Conservation (phyloP, 2,888 invertebrate genomes). For the Germaria angustata region DNA sequence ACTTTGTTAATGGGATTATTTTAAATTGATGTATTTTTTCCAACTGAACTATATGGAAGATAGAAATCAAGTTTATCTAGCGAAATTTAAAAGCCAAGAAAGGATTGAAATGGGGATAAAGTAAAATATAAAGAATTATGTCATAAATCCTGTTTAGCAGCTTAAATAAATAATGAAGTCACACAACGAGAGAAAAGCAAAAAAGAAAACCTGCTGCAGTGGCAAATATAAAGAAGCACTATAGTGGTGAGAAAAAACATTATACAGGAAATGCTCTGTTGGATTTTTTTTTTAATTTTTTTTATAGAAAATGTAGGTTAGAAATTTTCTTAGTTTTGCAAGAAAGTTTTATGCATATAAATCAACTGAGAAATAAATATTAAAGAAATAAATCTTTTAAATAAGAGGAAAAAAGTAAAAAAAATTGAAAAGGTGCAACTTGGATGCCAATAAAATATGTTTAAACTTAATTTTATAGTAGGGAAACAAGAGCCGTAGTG, state of each 20-base stretch:
- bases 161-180: slow-evolving; percentile 59
- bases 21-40: slow-evolving; percentile 44
- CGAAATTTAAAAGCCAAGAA: slow-evolving; percentile 27
- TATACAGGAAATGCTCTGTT: slow-evolving; percentile 52
- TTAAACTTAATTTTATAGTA: too few species aligned
- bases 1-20: slow-evolving; percentile 24
- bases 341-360: background rate
- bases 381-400: background rate
- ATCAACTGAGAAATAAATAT: slow-evolving; percentile 8
- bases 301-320: slow-evolving; percentile 56
- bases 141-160: slow-evolving; percentile 65
- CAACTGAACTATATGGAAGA: slow-evolving; percentile 24
- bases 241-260: slow-evolving; percentile 15
- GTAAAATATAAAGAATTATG: slow-evolving; percentile 47
- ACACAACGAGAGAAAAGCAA: slow-evolving; percentile 31
- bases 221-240: slow-evolving; percentile 21
- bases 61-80: slow-evolving; percentile 20
- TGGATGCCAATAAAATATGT: background rate
- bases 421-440: background rate
- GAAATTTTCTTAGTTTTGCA: slow-evolving; percentile 36
- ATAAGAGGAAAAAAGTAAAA: background rate
- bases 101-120: slow-evolving; percentile 25
- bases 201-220: slow-evolving; percentile 26
- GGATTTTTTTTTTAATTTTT: slow-evolving; percentile 1
- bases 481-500: too few species aligned